These are phyloP conservation scores for Engystomops pustulosus DNA, from an alignment of 2,113 vertebrate species.

Conservation along the genomic window DNA sequence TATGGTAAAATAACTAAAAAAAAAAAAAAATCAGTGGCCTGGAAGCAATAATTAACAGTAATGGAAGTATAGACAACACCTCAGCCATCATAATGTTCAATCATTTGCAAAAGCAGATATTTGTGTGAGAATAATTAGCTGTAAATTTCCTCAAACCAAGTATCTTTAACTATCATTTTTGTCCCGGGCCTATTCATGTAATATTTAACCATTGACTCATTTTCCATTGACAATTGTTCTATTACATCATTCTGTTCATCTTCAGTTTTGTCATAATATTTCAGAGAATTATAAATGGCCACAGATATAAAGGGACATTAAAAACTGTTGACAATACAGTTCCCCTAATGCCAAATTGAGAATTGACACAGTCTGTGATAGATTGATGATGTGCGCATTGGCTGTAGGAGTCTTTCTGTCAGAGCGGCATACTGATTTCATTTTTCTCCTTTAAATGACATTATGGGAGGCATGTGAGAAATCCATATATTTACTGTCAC, in stretches of 20 bases:
- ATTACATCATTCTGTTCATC: neutral
- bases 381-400: conserved; percentile 12
- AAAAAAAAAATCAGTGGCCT: too few relatives aligned
- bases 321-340: conserved; percentile 26
- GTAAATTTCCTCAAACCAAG: too few relatives aligned
- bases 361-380: conserved; percentile 6
- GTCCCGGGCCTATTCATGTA: neutral
- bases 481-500: conserved; percentile 28
- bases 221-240: too few relatives aligned
- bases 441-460: conserved; percentile 38
- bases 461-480: conserved; percentile 15
- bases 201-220: neutral
- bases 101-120: too few relatives aligned
- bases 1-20: too few relatives aligned
- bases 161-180: neutral
- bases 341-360: neutral
- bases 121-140: too few relatives aligned
- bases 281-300: neutral
- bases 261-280: neutral
- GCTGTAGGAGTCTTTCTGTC: conserved; percentile 4
- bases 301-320: neutral
- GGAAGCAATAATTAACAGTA: too few relatives aligned
- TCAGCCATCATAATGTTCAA: too few relatives aligned
- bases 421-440: neutral
- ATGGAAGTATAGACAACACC: too few relatives aligned